A percentile compares a stretch with the other conserved stretches of the same genome.
These are phyloP conservation scores for Solen grandis DNA, from an alignment of 1,140 invertebrate species.

Conservation along the genomic window DNA sequence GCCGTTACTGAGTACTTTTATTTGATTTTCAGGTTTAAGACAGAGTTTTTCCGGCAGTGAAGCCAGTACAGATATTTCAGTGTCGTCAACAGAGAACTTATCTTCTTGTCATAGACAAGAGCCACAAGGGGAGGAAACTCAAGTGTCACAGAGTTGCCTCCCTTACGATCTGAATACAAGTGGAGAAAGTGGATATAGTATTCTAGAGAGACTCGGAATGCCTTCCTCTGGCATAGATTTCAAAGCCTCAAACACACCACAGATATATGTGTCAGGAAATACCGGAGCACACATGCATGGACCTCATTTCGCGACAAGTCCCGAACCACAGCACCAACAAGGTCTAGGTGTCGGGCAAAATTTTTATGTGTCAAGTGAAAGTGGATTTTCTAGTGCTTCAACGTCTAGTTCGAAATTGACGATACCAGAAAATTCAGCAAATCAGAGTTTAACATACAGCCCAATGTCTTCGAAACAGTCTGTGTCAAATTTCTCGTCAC, in stretches of 20 bases:
- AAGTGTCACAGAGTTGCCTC: constrained; percentile 57
- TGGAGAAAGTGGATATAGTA: constrained; percentile 84
- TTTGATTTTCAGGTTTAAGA: constrained; percentile 61
- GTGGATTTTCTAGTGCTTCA: constrained; percentile 52
- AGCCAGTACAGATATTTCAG: constrained; percentile 90
- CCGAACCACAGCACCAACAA: neutral
- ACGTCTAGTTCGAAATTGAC: constrained; percentile 48
- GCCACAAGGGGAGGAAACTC: constrained; percentile 92
- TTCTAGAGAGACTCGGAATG: constrained; percentile 81
- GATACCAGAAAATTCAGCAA: constrained; percentile 2
- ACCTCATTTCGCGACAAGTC: constrained; percentile 46
- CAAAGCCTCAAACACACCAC: constrained; percentile 72
- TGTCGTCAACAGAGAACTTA: constrained; percentile 92
- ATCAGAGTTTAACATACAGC: neutral
- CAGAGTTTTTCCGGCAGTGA: constrained; percentile 87
- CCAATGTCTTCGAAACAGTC: constrained; percentile 4
- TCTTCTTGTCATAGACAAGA: constrained; percentile 94
- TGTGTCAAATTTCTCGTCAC: constrained; percentile 40
- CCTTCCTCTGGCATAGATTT: constrained; percentile 66
- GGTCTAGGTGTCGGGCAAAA: neutral
- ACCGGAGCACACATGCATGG: constrained; percentile 51
- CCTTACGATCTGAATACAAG: constrained; percentile 80
- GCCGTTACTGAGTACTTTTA: too few relatives aligned
- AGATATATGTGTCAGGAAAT: constrained; percentile 77
- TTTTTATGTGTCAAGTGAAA: constrained; percentile 47